A percentile compares a stretch with the other conserved stretches of the same genome.
Conservation (phyloP, 2,797 vertebrate species). For the Sebastes iracundus region DNA sequence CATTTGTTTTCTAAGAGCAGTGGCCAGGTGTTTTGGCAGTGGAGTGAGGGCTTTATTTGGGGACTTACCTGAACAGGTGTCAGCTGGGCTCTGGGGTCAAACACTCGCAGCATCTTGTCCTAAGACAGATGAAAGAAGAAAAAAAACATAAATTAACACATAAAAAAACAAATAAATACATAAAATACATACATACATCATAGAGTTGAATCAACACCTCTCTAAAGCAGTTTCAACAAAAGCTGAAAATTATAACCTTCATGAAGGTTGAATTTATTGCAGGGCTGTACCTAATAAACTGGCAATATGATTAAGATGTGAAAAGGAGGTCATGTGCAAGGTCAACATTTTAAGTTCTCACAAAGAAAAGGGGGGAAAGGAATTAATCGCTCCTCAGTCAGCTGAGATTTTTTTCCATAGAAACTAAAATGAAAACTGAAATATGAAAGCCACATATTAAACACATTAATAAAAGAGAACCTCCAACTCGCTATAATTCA, state of each 20-base stretch:
- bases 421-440: not conserved
- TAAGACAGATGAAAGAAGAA: conserved; percentile 49
- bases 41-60: not conserved
- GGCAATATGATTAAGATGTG: not conserved
- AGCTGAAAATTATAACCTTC: not conserved
- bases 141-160: not conserved
- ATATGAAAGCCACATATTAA: conserved; percentile 25
- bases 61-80: conserved; percentile 88
- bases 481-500: conserved; percentile 3
- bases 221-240: not conserved
- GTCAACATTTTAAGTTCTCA: not conserved
- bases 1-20: not conserved
- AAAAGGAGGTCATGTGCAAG: not conserved
- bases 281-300: not conserved
- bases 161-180: no score
- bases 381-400: not conserved
- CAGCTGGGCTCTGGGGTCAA: conserved; percentile 89
- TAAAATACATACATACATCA: not conserved
- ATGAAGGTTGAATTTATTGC: not conserved
- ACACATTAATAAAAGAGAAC: not conserved
- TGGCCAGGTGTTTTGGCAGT: not conserved
- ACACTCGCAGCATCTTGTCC: conserved; percentile 94
- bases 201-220: not conserved
- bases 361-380: not conserved
- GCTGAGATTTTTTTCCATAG: not conserved